A percentile compares a stretch with the other conserved stretches of the same genome.
Conservation (phyloP, 37 sponge, comb jelly and placozoan species). For the Tethya wilhelma region DNA sequence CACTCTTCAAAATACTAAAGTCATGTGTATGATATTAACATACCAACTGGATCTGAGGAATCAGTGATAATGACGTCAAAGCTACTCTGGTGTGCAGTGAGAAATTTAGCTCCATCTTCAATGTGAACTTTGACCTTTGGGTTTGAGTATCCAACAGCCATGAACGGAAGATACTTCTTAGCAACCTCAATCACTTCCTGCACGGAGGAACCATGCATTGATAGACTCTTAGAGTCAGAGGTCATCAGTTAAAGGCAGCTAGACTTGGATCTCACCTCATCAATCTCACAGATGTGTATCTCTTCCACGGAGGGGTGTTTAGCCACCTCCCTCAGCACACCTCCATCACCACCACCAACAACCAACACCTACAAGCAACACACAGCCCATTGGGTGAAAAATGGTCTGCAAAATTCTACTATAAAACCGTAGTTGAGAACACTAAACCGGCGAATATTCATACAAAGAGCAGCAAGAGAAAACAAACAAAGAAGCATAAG, state of each 20-base stretch:
- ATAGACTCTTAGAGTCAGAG: neutral
- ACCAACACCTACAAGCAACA: slow-evolving; percentile 71
- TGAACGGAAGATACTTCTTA: slow-evolving; percentile 80
- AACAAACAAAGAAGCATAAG: too few relatives aligned
- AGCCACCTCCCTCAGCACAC: slow-evolving; percentile 87
- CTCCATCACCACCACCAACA: slow-evolving; percentile 97
- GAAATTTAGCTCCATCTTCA: slow-evolving; percentile 75
- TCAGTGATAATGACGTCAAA: slow-evolving; percentile 97
- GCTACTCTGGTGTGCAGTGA: slow-evolving; percentile 24
- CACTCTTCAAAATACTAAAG: too few relatives aligned
- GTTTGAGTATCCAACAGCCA: slow-evolving; percentile 58
- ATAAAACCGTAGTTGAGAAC: too few relatives aligned
- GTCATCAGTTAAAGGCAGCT: neutral
- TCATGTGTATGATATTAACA: too few relatives aligned
- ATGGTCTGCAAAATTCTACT: too few relatives aligned
- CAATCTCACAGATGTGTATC: slow-evolving; percentile 89
- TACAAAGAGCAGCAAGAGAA: too few relatives aligned
- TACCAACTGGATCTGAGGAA: slow-evolving; percentile 80
- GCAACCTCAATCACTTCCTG: slow-evolving; percentile 38
- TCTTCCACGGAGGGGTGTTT: slow-evolving; percentile 84
- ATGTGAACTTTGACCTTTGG: slow-evolving; percentile 67
- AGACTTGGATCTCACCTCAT: slow-evolving; percentile 55
- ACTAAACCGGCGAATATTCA: too few relatives aligned
- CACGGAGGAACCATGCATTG: too few relatives aligned
- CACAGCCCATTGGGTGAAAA: too few relatives aligned